Evolutionary conservation across 2,888 invertebrate species (phyloP).

Genomic region (Schrankia costaestrigalis): DNA sequence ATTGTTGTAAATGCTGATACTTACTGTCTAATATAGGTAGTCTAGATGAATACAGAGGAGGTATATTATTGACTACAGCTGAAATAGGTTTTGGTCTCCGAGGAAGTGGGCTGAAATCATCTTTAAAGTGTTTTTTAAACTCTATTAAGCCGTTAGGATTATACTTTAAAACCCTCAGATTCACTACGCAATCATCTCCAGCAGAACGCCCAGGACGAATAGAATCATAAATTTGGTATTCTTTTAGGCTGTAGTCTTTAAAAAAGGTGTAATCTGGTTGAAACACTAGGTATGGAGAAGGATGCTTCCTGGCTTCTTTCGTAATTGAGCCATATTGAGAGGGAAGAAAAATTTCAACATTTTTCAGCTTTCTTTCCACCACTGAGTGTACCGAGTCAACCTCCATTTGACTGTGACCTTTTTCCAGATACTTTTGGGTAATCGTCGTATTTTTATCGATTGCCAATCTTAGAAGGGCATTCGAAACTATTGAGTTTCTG

Average conservation of each 20-base stretch:
- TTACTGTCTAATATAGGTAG: conserved; percentile 10
- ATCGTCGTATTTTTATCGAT: conserved; percentile 20
- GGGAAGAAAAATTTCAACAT: conserved; percentile 18
- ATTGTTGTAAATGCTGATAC: conserved; percentile 15
- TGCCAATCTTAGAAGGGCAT: conserved; percentile 26
- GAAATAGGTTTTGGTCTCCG: conserved; percentile 12
- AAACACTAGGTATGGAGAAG: conserved; percentile 1
- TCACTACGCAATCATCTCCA: conserved; percentile 15
- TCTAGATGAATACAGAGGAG: conserved; percentile 10
- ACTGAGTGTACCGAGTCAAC: conserved; percentile 39
- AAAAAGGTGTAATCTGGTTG: conserved; percentile 2
- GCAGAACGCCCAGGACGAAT: conserved; percentile 5
- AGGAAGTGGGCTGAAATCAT: conserved; percentile 11
- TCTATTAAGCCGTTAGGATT: conserved; percentile 12
- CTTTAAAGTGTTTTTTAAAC: conserved; percentile 10
- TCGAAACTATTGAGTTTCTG: conserved; percentile 25
- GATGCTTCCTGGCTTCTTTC: conserved; percentile 1
- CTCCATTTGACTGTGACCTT: conserved; percentile 32
- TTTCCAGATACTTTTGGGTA: conserved; percentile 33
- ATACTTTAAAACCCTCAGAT: conserved; percentile 13
- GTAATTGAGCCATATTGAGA: conserved; percentile 1
- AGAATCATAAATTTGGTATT: conserved; percentile 1
- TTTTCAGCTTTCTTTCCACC: conserved; percentile 43
- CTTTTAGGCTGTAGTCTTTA: conserved; percentile 1
- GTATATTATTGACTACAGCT: conserved; percentile 3